phyloP scores from a whole-genome alignment of 2,888 invertebrate species.

The Lepetodrilus schrolli region DNA sequence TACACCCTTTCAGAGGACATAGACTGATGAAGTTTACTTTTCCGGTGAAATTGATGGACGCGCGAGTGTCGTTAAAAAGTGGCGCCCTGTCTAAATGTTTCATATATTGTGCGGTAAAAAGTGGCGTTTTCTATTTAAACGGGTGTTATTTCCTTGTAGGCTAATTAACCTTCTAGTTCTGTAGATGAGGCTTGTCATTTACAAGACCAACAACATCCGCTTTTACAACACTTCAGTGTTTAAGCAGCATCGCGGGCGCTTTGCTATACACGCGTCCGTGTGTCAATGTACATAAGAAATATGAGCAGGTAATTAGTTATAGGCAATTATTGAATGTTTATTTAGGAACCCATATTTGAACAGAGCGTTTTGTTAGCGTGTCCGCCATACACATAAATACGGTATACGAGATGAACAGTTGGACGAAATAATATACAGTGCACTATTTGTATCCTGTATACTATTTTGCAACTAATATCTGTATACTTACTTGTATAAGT shows the following conservation, averaged over 20 bases:
- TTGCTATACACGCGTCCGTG: neutral
- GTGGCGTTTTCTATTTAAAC: conserved; percentile 20
- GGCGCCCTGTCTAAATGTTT: neutral
- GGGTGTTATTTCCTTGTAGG: conserved; percentile 3
- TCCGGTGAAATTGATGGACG: neutral
- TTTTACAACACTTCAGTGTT: neutral
- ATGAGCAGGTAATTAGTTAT: conserved; percentile 5
- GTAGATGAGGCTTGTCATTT: neutral
- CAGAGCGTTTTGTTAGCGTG: neutral
- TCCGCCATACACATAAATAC: neutral
- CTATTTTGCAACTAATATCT: no score
- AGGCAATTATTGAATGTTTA: conserved; percentile 19
- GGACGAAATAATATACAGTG: no score
- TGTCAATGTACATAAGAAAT: neutral
- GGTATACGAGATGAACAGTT: no score
- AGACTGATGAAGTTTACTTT: neutral
- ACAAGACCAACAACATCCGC: neutral
- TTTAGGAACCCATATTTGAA: neutral
- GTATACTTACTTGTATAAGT: no score
- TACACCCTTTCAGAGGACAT: neutral
- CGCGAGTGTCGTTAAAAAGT: neutral
- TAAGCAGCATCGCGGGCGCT: neutral
- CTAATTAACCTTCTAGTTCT: conserved; percentile 14
- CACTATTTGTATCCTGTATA: neutral
- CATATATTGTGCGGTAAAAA: neutral